Evolutionary conservation across 2,113 vertebrate species (phyloP), one percentile per base, ranked within the genome.

Genomic region (Brachyhypopomus gauderio): DNA sequence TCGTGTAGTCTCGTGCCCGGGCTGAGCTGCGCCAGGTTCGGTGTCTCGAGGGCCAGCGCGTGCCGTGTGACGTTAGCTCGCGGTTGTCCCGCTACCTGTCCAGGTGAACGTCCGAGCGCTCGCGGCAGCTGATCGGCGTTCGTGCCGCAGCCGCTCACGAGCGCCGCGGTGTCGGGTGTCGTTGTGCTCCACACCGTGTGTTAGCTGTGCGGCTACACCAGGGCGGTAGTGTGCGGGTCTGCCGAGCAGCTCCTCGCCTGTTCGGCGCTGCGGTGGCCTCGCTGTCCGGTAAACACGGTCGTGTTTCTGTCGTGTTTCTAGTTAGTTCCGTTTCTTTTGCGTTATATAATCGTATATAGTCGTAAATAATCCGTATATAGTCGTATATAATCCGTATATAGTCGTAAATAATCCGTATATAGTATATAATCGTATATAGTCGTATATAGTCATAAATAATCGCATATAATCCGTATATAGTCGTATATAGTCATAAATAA

Each of bases 11-110:
- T 72, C 52, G 23, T 71, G 38, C 45, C 58, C 23, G 41, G 48
- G 66, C 23, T 8, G 12, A 66, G 34, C 70, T 81, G 38, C 38
- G 75, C 75, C 60, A 81, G 70, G 80, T 73, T 67, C 3, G 58
- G 12, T 30, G 17, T 59, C 20, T 20, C 66, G 12, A 66, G 25
- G 64, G 62, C 64, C 76, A n/a, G 34, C 9, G 16, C 25, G 55
- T 3, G 17, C 36, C 27, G 16, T 69, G 9, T 60, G n/a, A 60
- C n/a, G 56, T 5, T 48, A 27, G 67, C 67, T 41, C 4, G 17
- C 77, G 20, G 6, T 4, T 16, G 7, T 6, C n/a, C 1, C 36
- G 63, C 27, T 55, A n/a, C 23, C 30, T 23, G 30, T 7, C 30
- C 11, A 16, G 60, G 2, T 55, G 14, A 41, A 3, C 5, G 48